Evolutionary conservation across 2,888 invertebrate genomes (phyloP), one percentile per base, ranked within the genome.

Genomic region (Byasa hedistus): DNA sequence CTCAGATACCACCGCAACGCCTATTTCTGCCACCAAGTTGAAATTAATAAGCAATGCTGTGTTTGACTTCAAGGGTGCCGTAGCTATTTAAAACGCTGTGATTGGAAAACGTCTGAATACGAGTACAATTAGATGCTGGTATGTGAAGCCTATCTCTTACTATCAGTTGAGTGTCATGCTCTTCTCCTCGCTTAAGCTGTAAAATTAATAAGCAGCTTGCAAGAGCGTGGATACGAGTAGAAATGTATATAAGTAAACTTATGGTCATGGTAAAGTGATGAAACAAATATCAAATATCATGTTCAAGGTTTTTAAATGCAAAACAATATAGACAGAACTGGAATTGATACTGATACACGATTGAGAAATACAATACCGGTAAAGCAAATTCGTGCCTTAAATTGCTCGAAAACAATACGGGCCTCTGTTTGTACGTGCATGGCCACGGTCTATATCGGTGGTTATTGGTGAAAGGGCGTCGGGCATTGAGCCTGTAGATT

Each of bases 401-500:
- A 54, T 44, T 55, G 55, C 22, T 23, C 61, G 36, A 55, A 54
- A 61, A 56, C 61, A 61, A 61, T 48, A 27, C 52, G 22, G n/a
- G 27, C 52, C 56, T 62, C 48, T 56, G 32, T 57, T 57, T 19
- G 55, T 56, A 62, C 64, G 58, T 64, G 39, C 58, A 61, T 51
- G 32, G 52, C 61, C 27, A 39, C 61, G 57, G 51, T 52, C n/a
- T 60, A 21, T 27, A 56, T 36, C 21, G 22, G 54, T 39, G 58
- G 27, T 22, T 52, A 64, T 57, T 36, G 36, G 65, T 57, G 61
- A 66, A 61, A 61, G 65, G 57, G 52, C 51, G 44, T 3, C 57
- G 24, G 56, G 22, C 55, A 51, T 52, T 48, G 24, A 39, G 59
- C 24, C 55, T 65, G 59, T 22, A 17, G 17, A 32, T n/a, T 8